phyloP scores from a whole-genome alignment of 2,113 vertebrate genomes.

The Excalfactoria chinensis region DNA sequence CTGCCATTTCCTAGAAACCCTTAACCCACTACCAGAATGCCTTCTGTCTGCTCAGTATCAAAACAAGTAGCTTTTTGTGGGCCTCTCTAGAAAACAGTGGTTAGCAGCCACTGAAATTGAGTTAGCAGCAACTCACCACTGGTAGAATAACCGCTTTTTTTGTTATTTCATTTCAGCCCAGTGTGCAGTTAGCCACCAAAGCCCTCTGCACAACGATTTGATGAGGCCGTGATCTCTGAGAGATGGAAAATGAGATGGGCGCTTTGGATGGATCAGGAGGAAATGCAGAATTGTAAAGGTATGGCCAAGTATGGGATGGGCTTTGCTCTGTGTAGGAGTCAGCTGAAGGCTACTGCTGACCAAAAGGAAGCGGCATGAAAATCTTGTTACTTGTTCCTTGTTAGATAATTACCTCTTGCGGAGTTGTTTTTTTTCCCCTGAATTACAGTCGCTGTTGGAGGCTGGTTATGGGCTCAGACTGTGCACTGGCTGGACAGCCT shows the following conservation, averaged over 20 bases:
- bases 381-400: constrained; percentile 46
- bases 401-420: constrained; percentile 48
- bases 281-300: constrained; percentile 36
- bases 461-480: constrained; percentile 28
- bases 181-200: not conserved
- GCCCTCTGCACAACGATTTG: not conserved
- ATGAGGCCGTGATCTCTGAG: not conserved
- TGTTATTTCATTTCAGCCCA: not conserved
- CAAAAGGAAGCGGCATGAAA: constrained; percentile 30
- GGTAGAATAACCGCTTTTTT: not conserved
- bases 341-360: not conserved
- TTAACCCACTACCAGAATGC: constrained; percentile 30
- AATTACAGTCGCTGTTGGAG: constrained; percentile 48
- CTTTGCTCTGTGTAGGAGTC: not conserved
- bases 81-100: constrained; percentile 48
- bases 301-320: not conserved
- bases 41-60: constrained; percentile 30
- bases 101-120: constrained; percentile 57
- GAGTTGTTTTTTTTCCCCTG: not conserved
- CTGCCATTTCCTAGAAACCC: constrained; percentile 49
- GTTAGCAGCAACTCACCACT: constrained; percentile 33
- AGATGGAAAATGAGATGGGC: not conserved
- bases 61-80: constrained; percentile 39
- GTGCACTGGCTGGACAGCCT: not conserved
- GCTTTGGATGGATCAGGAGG: not conserved